A percentile compares a stretch with the other conserved stretches of the same genome.
phyloP scores from a whole-genome alignment of 2,888 invertebrate genomes.

The Peribatodes rhomboidaria region DNA sequence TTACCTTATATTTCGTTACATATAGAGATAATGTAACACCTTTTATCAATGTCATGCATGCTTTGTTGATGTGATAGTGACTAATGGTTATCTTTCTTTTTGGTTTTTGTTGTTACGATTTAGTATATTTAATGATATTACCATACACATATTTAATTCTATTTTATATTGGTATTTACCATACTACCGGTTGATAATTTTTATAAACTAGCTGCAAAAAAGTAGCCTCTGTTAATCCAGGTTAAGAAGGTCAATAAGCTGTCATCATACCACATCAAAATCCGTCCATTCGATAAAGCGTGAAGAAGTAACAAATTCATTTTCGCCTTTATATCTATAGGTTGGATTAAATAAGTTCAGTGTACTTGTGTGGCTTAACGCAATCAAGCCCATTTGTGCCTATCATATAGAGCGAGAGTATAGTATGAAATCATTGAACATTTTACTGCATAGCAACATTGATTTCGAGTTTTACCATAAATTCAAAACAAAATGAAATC shows the following conservation, averaged over 20 bases:
- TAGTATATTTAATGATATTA: neutral
- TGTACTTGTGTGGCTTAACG: neutral
- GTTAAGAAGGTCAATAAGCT: no score
- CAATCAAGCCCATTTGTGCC: neutral
- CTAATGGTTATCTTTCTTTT: conserved; percentile 5
- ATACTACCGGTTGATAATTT: no score
- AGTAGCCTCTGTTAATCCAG: no score
- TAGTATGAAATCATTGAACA: neutral
- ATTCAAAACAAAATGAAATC: conserved; percentile 36
- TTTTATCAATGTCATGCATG: conserved; percentile 17
- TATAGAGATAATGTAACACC: conserved; percentile 12
- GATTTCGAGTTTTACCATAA: conserved; percentile 4
- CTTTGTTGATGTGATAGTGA: conserved; percentile 9
- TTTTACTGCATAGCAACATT: conserved; percentile 11
- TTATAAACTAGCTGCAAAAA: no score
- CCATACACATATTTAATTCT: no score
- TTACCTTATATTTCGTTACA: conserved; percentile 12
- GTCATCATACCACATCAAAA: no score
- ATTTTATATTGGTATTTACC: neutral
- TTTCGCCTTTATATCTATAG: no score
- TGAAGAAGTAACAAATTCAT: no score
- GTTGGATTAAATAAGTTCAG: no score
- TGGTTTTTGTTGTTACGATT: neutral
- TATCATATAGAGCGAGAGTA: neutral
- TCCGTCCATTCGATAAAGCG: no score